A percentile compares a stretch with the other conserved stretches of the same genome.
Evolutionary conservation across 2,888 invertebrate genomes (phyloP).

Genomic region (Ormyrus labotus): DNA sequence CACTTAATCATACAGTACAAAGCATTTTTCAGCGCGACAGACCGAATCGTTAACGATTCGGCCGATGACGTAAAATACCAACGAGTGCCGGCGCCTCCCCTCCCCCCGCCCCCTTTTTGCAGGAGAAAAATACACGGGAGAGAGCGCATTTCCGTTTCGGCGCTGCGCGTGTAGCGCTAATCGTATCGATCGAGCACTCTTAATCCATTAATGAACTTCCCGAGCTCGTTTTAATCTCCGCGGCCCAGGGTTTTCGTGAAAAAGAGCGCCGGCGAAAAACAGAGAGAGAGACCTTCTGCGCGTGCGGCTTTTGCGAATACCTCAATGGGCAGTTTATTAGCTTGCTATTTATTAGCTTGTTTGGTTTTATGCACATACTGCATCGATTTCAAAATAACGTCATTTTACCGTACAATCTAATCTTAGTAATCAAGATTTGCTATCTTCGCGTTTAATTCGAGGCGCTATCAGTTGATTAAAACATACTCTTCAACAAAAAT

Average conservation of each 20-base stretch:
- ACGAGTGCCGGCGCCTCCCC: background rate
- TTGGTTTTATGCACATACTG: no score
- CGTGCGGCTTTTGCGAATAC: no score
- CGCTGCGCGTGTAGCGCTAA: constrained; percentile 59
- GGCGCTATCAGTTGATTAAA: no score
- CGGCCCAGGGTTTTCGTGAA: constrained; percentile 57
- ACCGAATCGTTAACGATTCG: constrained; percentile 5
- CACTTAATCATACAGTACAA: constrained; percentile 23
- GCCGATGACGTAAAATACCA: constrained; percentile 9
- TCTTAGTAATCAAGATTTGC: no score
- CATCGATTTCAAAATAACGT: no score
- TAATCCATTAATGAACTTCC: constrained; percentile 72
- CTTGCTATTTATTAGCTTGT: no score
- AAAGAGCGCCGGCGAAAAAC: no score
- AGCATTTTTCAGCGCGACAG: constrained; percentile 11
- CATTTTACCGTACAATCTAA: no score
- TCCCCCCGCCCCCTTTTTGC: background rate
- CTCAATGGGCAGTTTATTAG: no score
- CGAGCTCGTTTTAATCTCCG: constrained; percentile 64
- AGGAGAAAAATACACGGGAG: background rate
- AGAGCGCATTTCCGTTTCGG: constrained; percentile 1
- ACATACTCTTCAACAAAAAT: no score
- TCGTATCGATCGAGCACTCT: constrained; percentile 68
- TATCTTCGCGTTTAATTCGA: no score
- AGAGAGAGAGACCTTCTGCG: no score